Evolutionary conservation across 2,797 vertebrate species (phyloP), one percentile per base, ranked within the genome.

Genomic region (Apogon talboti): DNA sequence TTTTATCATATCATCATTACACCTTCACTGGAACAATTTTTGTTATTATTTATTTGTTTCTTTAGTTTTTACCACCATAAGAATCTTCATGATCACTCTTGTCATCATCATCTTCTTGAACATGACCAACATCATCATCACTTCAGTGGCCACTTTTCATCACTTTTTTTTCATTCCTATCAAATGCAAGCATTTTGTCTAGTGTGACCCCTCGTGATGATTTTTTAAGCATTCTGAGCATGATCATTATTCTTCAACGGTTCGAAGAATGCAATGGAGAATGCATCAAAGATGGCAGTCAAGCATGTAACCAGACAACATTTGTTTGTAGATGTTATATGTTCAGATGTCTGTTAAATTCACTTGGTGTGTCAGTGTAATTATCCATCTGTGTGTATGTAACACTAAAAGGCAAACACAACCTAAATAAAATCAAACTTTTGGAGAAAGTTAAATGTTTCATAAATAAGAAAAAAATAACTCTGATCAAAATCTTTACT

Each of bases 201-300:
- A 59, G 67, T 74, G 77, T 88, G 74, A 86, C 63, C 76, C 66
- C 66, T 79, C 13, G 68, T 89, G 49, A 81, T 82, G 65, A 83
- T 74, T 81, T 78, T 84, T 78, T 48, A 76, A 79, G 76, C 88
- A 91, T 91, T 90, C 86, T 50, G 67, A 88, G 89, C 92, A 93
- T 91, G 91, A 75, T 82, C 62, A 50, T 84, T 81, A 84, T 87
- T 92, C 85, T 90, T 88, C 81, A 85, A 19, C 24, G 64, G 73
- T 78, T 83, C 60, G 74, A 88, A 89, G 90, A 91, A 91, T 89
- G 76, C 81, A 73, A 77, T 61, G 69, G 76, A 83, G 88, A 91
- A 91, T 90, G 89, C 78, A 6, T 82, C 74, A 81, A 79, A 78
- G 57, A 79, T 80, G 74, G 43, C 73, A 79, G 79, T 78, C 65